phyloP scores from a whole-genome alignment of 1,140 invertebrate species.

The Caenorhabditis remanei region DNA sequence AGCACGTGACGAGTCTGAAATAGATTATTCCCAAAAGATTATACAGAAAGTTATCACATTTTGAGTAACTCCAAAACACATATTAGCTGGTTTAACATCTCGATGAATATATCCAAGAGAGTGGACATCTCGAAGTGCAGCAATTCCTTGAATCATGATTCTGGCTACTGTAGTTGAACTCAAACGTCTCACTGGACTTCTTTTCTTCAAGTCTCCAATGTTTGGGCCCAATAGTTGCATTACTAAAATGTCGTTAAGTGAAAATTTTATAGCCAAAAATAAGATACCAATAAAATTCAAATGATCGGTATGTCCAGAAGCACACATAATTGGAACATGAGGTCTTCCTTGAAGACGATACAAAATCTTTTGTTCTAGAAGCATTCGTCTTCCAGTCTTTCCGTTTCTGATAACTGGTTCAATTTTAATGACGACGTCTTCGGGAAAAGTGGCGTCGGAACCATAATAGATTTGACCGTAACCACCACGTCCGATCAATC shows the following conservation, averaged over 20 bases:
- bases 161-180: conserved; percentile 94
- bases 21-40: conserved; percentile 60
- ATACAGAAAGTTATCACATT: neutral
- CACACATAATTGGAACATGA: conserved; percentile 68
- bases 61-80: conserved; percentile 58
- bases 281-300: conserved; percentile 57
- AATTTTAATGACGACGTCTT: conserved; percentile 95
- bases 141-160: conserved; percentile 93
- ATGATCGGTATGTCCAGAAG: conserved; percentile 65
- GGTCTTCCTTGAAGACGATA: conserved; percentile 86
- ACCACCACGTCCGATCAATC: conserved; percentile 95
- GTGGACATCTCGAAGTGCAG: conserved; percentile 87
- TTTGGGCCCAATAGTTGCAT: conserved; percentile 92
- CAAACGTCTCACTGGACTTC: conserved; percentile 90
- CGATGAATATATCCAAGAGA: conserved; percentile 97
- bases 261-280: neutral
- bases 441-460: conserved; percentile 84
- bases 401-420: conserved; percentile 92
- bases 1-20: conserved; percentile 68
- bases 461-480: conserved; percentile 99
- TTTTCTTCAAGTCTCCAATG: conserved; percentile 92
- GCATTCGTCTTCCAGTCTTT: conserved; percentile 99
- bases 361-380: conserved; percentile 92
- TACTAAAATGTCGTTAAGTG: neutral
- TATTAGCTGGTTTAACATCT: conserved; percentile 89